Conservation (phyloP, 2,797 vertebrate species). For the Neomorphus geoffroyi region DNA sequence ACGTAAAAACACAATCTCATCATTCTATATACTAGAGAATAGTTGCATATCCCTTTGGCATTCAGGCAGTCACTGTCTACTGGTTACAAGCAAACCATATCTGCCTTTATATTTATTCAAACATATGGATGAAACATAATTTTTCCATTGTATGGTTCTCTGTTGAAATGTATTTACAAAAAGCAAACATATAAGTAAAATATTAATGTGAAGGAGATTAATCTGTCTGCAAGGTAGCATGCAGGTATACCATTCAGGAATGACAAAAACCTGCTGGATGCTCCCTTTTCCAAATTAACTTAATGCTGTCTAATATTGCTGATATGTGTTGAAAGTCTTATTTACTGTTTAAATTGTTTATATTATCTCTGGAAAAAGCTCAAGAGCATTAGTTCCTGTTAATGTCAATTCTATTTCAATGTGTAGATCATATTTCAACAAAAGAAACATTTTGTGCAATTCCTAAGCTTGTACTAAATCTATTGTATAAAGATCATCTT, state of each 20-base stretch:
- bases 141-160: conserved; percentile 14
- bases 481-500: conserved; percentile 33
- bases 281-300: not conserved
- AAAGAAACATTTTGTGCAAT: conserved; percentile 12
- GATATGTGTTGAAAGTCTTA: not conserved
- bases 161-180: conserved; percentile 45
- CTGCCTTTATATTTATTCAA: conserved; percentile 39
- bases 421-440: not conserved
- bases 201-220: conserved; percentile 48
- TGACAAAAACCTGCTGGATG: not conserved
- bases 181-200: conserved; percentile 60
- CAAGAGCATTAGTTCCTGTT: not conserved
- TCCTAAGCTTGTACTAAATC: conserved; percentile 46
- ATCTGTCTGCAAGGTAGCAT: conserved; percentile 62
- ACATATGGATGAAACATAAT: conserved; percentile 45
- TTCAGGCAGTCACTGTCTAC: conserved; percentile 51
- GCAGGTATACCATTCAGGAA: not conserved
- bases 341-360: not conserved
- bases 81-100: conserved; percentile 27
- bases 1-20: not conserved
- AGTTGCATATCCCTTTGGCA: conserved; percentile 43
- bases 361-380: not conserved
- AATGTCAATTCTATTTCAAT: not conserved
- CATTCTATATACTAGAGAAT: conserved; percentile 14
- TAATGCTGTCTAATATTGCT: not conserved